Evolutionary conservation across 2,797 vertebrate genomes (phyloP).

Genomic region (Distichodus sexfasciatus): DNA sequence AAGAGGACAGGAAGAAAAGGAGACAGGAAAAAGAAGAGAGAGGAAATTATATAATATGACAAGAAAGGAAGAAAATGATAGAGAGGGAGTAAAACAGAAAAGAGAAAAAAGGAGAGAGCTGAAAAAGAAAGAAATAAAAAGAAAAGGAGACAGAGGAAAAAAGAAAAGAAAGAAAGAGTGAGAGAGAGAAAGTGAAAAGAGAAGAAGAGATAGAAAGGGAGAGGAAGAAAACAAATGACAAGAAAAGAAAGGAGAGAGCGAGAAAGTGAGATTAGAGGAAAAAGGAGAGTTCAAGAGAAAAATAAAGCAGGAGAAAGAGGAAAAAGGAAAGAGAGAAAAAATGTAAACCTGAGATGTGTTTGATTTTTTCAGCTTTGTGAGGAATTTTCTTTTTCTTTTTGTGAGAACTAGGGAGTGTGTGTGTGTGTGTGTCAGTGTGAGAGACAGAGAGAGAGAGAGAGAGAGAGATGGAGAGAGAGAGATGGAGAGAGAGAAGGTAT

Average conservation of each 20-base stretch:
- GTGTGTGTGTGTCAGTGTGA: slow-evolving; percentile 1
- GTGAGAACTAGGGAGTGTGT: too few species aligned
- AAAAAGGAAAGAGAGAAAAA: too few species aligned
- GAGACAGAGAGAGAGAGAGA: slow-evolving; percentile 1
- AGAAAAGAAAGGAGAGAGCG: too few species aligned
- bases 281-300: too few species aligned
- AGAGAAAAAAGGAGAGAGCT: background rate
- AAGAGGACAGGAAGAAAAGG: background rate
- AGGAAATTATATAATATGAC: slow-evolving; percentile 12
- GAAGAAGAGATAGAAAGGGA: background rate
- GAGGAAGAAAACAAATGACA: slow-evolving; percentile 7
- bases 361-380: too few species aligned
- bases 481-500: slow-evolving; percentile 4
- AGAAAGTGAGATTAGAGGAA: too few species aligned
- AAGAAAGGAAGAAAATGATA: background rate
- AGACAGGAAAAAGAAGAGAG: background rate
- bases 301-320: too few species aligned
- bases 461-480: slow-evolving; percentile 19
- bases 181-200: background rate
- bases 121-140: background rate
- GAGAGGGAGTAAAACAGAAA: background rate
- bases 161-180: background rate
- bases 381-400: too few species aligned
- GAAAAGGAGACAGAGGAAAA: background rate
- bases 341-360: too few species aligned